Evolutionary conservation across 2,113 vertebrate genomes (phyloP).

Genomic region (Telmatochromis brichardi): DNA sequence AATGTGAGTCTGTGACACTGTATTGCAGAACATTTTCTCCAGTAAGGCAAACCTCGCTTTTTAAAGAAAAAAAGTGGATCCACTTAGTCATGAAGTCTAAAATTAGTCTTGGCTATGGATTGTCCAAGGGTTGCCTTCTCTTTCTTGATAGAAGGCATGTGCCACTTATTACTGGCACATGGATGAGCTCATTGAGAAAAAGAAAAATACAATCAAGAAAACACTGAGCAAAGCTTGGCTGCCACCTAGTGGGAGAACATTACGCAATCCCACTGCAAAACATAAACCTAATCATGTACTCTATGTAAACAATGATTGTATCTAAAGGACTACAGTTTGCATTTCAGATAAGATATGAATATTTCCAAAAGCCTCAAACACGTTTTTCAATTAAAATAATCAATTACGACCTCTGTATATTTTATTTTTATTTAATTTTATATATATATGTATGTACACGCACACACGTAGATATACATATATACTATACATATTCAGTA

Average conservation of each 20-base stretch:
- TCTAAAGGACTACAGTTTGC: rapidly evolving
- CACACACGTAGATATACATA: background rate
- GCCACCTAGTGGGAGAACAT: conserved; percentile 6
- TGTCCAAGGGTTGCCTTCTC: background rate
- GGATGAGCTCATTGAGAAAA: background rate
- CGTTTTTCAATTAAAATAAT: background rate
- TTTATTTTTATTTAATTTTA: background rate
- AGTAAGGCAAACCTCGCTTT: background rate
- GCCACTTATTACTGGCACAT: background rate
- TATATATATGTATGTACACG: background rate
- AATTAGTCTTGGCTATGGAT: background rate
- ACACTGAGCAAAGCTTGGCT: background rate
- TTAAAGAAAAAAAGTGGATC: background rate
- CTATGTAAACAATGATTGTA: background rate
- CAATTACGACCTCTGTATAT: background rate
- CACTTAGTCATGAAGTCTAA: background rate
- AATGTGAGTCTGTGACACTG: background rate
- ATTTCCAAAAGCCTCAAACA: background rate
- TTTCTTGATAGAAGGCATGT: background rate
- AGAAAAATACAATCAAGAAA: background rate
- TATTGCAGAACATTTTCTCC: background rate
- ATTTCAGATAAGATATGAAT: background rate
- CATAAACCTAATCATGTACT: background rate
- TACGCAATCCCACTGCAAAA: background rate
- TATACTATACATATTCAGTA: background rate